Conservation (phyloP, 2,888 invertebrate genomes). For the Oxycera nigricornis region DNA sequence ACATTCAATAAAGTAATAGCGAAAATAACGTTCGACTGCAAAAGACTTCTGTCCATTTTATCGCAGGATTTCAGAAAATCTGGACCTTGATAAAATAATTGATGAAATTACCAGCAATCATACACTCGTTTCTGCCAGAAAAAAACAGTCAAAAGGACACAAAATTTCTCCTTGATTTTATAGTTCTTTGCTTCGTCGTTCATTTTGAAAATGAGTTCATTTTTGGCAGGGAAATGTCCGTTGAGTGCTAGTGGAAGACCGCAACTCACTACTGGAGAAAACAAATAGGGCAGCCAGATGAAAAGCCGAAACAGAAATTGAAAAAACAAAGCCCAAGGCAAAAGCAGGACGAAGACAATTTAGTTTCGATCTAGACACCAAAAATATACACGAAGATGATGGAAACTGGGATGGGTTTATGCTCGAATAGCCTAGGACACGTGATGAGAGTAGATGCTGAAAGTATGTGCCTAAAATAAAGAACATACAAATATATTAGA, state of each 20-base stretch:
- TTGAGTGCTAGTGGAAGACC: too few species aligned
- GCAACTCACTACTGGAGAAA: background rate
- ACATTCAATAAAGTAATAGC: background rate
- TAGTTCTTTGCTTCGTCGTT: background rate
- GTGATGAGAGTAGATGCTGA: background rate
- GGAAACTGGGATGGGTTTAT: background rate
- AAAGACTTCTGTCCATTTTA: background rate
- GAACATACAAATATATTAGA: constrained; percentile 30
- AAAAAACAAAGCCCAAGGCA: background rate
- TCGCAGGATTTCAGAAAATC: background rate
- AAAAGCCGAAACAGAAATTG: background rate
- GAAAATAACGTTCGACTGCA: background rate
- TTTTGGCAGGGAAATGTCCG: too few species aligned
- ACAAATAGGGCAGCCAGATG: background rate
- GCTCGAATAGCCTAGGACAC: background rate
- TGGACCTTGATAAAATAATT: constrained; percentile 16
- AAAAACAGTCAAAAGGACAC: background rate
- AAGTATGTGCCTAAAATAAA: constrained; percentile 15
- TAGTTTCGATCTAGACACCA: background rate
- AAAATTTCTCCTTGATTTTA: background rate
- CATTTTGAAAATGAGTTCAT: background rate
- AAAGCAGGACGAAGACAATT: background rate
- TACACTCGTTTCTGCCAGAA: background rate
- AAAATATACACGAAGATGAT: background rate
- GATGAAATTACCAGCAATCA: constrained; percentile 13